A percentile compares a stretch with the other conserved stretches of the same genome.
Evolutionary conservation across 92 coral and sea anemone species (phyloP).

Genomic region (Umimayanthus chanpuru): DNA sequence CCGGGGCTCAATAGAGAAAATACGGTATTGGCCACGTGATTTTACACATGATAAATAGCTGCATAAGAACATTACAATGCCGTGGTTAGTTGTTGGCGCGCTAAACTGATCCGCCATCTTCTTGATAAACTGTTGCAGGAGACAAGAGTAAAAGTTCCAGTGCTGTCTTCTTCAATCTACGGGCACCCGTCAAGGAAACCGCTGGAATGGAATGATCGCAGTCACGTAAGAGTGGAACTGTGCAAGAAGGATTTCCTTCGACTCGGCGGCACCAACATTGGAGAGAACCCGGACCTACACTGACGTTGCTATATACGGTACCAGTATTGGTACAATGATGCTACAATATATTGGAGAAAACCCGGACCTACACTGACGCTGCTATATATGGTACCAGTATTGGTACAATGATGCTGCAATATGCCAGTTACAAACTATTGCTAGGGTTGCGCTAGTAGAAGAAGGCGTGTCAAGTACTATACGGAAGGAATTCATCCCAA

Average conservation of each 20-base stretch:
- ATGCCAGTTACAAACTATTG: no score
- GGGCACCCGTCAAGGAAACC: constrained; percentile 84
- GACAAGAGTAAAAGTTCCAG: constrained; percentile 66
- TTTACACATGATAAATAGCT: no score
- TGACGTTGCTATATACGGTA: constrained; percentile 2
- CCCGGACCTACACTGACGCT: no score
- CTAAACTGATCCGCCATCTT: neutral
- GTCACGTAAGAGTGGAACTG: constrained; percentile 89
- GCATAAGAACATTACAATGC: no score
- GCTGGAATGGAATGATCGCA: constrained; percentile 89
- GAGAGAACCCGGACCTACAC: constrained; percentile 73
- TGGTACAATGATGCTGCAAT: no score
- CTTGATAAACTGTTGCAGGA: constrained; percentile 57
- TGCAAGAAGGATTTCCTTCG: constrained; percentile 96
- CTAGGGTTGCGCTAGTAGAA: no score
- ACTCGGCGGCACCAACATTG: constrained; percentile 91
- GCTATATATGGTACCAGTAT: no score
- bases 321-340: neutral
- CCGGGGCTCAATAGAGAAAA: no score
- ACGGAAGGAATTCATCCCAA: no score
- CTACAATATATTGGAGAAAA: neutral
- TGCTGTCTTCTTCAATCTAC: constrained; percentile 82
- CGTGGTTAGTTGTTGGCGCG: neutral
- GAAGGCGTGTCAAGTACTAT: no score
- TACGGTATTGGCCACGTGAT: no score